A percentile compares a stretch with the other conserved stretches of the same genome.
Conservation (phyloP, 2,888 invertebrate genomes). For the Pandemis heparana region DNA sequence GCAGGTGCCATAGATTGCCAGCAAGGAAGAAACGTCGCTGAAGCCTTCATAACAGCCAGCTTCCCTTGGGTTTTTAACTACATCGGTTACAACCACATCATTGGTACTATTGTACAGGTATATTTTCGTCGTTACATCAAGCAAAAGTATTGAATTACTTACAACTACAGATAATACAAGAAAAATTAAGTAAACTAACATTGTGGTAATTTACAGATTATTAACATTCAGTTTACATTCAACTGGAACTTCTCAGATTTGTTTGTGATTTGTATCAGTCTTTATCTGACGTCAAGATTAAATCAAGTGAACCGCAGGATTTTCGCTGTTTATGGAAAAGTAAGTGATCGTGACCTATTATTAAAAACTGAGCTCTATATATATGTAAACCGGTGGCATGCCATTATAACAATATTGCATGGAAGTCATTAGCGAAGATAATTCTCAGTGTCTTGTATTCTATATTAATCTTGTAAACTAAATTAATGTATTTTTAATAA, state of each 20-base stretch:
- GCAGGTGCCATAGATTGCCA: conserved; percentile 37
- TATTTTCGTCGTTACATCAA: background rate
- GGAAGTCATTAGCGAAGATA: background rate
- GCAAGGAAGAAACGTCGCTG: conserved; percentile 15
- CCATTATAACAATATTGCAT: background rate
- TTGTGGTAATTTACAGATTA: conserved; percentile 53
- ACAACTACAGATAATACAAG: no score
- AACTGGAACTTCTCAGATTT: conserved; percentile 89
- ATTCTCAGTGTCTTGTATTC: background rate
- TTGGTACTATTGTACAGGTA: conserved; percentile 27
- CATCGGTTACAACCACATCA: conserved; percentile 15
- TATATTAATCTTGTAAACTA: no score
- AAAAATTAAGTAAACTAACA: no score
- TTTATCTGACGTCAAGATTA: conserved; percentile 87
- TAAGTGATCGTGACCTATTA: conserved; percentile 46
- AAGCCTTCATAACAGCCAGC: conserved; percentile 22
- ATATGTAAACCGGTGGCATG: no score
- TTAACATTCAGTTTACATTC: conserved; percentile 85
- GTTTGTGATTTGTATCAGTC: conserved; percentile 88
- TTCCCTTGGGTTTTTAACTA: conserved; percentile 35
- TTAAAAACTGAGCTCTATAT: background rate
- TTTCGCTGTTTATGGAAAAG: conserved; percentile 57
- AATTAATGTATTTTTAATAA: no score
- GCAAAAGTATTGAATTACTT: no score
- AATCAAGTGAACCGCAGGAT: conserved; percentile 83